These are phyloP conservation scores for Sylvia borin DNA, from an alignment of 2,797 vertebrate genomes.

Conservation along the genomic window DNA sequence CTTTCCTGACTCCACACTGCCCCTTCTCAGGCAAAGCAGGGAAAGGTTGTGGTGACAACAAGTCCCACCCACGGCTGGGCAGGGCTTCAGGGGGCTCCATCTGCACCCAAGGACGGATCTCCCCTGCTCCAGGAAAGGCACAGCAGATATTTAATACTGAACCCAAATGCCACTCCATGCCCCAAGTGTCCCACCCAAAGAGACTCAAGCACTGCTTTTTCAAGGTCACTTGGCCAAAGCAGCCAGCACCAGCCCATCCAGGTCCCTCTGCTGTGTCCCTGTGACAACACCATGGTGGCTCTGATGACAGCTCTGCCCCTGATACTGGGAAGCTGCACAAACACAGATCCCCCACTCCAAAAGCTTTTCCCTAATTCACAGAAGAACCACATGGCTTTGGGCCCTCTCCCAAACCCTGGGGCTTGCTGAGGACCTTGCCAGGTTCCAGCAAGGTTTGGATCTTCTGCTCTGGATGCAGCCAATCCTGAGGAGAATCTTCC, in stretches of 20 bases:
- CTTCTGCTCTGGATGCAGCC: neutral
- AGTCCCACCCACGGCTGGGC: neutral
- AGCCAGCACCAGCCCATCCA: accelerated
- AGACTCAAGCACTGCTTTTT: neutral
- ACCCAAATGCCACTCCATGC: neutral
- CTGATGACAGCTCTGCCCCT: accelerated
- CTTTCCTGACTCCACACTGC: neutral
- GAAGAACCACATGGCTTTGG: accelerated
- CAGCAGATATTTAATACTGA: neutral
- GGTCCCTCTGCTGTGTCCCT: accelerated
- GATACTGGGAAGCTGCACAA: neutral
- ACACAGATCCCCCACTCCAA: neutral
- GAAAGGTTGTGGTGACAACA: no score
- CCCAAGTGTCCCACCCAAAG: neutral
- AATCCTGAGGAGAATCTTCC: neutral
- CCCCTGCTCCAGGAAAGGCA: accelerated
- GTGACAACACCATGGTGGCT: accelerated
- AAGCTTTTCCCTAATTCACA: neutral
- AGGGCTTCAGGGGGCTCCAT: neutral
- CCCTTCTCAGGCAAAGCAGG: neutral
- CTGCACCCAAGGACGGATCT: neutral
- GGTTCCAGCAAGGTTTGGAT: neutral
- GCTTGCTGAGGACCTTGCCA: neutral
- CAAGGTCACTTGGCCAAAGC: neutral
- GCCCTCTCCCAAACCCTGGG: neutral